Evolutionary conservation across 2,113 vertebrate species (phyloP).

Genomic region (Megaptera novaeangliae): DNA sequence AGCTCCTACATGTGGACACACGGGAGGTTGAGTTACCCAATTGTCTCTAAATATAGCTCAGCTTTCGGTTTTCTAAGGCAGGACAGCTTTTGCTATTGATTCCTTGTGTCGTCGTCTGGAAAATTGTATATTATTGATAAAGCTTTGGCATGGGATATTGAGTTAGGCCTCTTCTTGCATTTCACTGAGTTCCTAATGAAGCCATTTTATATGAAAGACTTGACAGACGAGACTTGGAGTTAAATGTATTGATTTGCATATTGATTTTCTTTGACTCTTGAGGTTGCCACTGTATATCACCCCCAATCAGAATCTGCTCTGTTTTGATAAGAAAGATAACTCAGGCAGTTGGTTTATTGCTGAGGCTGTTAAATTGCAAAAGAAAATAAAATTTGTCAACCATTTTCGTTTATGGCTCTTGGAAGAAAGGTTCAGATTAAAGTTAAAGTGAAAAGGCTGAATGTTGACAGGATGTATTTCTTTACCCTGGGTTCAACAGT

Average conservation of each 20-base stretch:
- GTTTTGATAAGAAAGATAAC: constrained; percentile 65
- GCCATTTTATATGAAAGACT: constrained; percentile 56
- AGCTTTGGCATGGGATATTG: constrained; percentile 47
- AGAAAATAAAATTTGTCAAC: constrained; percentile 49
- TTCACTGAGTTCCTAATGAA: constrained; percentile 64
- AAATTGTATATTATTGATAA: constrained; percentile 65
- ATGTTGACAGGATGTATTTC: constrained; percentile 2
- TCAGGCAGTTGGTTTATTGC: constrained; percentile 51
- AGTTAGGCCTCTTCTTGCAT: constrained; percentile 50
- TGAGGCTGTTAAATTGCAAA: constrained; percentile 49
- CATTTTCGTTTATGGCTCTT: constrained; percentile 45
- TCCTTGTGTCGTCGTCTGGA: constrained; percentile 21
- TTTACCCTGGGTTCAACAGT: not conserved
- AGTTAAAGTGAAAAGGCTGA: not conserved
- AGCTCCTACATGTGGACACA: not conserved
- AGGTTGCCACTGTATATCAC: constrained; percentile 51
- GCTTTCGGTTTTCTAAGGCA: not conserved
- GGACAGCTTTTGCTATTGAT: constrained; percentile 11
- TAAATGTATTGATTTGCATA: constrained; percentile 73
- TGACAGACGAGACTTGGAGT: constrained; percentile 49
- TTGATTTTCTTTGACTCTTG: constrained; percentile 66
- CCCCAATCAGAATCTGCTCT: not conserved
- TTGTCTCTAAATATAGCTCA: not conserved
- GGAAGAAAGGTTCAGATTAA: constrained; percentile 18
- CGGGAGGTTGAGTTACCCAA: not conserved